These are phyloP conservation scores for Bucorvus abyssinicus DNA, from an alignment of 2,797 vertebrate genomes.

Conservation along the genomic window DNA sequence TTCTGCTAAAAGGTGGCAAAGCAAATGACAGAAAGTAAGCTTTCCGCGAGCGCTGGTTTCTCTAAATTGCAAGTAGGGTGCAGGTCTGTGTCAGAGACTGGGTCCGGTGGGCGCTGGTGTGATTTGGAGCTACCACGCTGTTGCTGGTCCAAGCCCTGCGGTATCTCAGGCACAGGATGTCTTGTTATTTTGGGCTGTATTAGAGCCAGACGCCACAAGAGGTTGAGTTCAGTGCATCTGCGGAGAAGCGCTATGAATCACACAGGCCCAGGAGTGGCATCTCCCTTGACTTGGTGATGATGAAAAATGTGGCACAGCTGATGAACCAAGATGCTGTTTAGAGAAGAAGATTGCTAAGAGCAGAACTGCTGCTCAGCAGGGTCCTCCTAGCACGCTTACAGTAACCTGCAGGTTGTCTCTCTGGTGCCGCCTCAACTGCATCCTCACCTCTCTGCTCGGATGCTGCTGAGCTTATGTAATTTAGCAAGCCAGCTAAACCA, in stretches of 20 bases:
- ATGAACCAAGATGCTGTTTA: not conserved
- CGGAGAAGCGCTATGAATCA: not conserved
- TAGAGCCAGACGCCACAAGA: not conserved
- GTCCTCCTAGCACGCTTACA: not conserved
- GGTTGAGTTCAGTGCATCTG: not conserved
- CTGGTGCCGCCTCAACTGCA: not conserved
- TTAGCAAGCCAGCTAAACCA: constrained; percentile 40
- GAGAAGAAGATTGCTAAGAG: not conserved
- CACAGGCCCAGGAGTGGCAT: not conserved
- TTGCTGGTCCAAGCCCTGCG: not conserved
- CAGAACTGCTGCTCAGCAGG: not conserved
- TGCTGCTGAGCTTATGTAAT: not conserved
- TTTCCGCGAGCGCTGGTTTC: not conserved
- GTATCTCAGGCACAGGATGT: too few species aligned
- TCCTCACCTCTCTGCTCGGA: not conserved
- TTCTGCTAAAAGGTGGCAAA: not conserved
- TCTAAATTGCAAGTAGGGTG: not conserved
- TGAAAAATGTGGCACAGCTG: not conserved
- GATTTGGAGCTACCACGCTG: not conserved
- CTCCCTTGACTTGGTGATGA: not conserved
- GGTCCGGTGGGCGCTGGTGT: not conserved
- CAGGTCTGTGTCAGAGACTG: not conserved
- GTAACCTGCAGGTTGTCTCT: not conserved
- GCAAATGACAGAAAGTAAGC: not conserved
- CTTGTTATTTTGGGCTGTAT: not conserved